Base-by-base conservation (phyloP, 2,113 vertebrate species). In the Urocitellus parryii region DNA sequence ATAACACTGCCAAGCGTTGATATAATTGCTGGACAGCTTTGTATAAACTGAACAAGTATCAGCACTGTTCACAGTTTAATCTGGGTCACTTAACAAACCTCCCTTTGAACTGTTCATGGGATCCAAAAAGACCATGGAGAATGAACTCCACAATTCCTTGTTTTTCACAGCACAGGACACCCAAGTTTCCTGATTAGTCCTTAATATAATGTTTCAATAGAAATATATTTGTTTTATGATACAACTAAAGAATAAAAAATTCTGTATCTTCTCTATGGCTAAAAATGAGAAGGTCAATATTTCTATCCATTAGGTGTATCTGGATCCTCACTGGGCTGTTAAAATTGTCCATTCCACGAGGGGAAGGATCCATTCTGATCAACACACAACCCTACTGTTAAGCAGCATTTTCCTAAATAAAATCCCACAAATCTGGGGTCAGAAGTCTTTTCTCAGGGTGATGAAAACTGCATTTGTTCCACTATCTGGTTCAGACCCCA, bases 1-100 rank as follows among this genome's bases (percentile, higher is more conserved):
- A 94, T 98, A 98, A 98, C 94, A 96, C 97, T 98, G 98, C 98
- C 98, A 98, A 96, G 92, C 89, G 97, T 96, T 96, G 90, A 48
- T 96, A 97, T 97, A 97, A 98, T 97, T 98, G 91, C 97, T 97
- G 97, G 97, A 97, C 74, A 85, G 96, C 93, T 84, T 14, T 96
- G 96, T 97, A 91, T 97, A 98, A 98, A 97, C 94, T 95, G 95
- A 98, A 93, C 70, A 97, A 97, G 95, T 94, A 97, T 97, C 93
- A 94, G 92, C 92, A 90, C 90, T 96, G 72, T 97, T 98, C 97
- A 97, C 65, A 97, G 88, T 81, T 97, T 97, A 94, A 98, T 97
- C 96, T 97, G 95, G 94, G 94, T 87, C 94, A 94, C 96, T 98
- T 97, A 97, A 63, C 84, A 2, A 0, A 63, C 37, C 90, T 95